These are phyloP conservation scores for Falco novaeseelandiae DNA, from an alignment of 2,797 vertebrate species.

Conservation along the genomic window DNA sequence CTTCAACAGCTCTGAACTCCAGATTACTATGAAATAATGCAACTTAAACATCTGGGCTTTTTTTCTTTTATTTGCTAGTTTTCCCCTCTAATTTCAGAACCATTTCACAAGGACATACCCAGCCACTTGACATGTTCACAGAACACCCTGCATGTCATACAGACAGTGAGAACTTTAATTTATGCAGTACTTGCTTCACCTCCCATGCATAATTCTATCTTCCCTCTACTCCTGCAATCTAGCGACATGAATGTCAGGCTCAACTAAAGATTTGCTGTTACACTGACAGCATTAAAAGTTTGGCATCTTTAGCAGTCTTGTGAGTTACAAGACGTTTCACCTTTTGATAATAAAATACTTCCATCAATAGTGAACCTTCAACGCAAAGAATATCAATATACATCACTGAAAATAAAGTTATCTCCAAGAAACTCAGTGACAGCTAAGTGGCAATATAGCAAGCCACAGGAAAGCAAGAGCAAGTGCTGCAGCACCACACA, in stretches of 20 bases:
- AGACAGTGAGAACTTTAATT: background rate
- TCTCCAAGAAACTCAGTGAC: background rate
- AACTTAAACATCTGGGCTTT: no score
- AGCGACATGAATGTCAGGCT: background rate
- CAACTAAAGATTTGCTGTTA: background rate
- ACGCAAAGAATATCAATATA: background rate
- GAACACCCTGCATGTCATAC: background rate
- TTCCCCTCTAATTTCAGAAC: background rate
- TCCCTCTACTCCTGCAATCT: background rate
- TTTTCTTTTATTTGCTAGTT: background rate
- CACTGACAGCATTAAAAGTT: constrained; percentile 12
- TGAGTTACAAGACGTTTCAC: background rate
- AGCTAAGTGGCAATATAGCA: background rate
- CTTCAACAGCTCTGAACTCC: background rate
- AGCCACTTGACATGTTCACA: background rate
- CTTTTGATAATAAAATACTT: constrained; percentile 34
- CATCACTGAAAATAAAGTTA: background rate
- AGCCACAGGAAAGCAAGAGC: background rate
- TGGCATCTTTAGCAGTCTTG: background rate
- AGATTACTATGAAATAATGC: background rate
- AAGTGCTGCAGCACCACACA: background rate
- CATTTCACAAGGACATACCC: background rate
- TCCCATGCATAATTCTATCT: background rate
- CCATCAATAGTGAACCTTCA: background rate
- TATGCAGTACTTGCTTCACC: background rate